Conservation (phyloP, 2,888 invertebrate genomes). For the Limenitis camilla region DNA sequence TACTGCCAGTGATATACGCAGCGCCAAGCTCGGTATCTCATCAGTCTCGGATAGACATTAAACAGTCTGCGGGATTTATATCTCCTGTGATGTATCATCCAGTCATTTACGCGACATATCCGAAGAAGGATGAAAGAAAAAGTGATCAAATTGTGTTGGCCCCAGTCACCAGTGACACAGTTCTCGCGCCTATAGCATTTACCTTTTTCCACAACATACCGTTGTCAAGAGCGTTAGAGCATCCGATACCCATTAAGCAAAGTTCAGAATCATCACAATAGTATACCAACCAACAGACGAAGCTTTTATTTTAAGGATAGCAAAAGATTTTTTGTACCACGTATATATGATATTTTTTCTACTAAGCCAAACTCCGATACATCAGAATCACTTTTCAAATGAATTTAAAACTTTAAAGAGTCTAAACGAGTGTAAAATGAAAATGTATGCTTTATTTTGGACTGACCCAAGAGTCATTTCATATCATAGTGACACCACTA, state of each 20-base stretch:
- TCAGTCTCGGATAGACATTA: constrained; percentile 72
- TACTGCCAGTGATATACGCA: constrained; percentile 50
- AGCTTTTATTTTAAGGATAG: neutral
- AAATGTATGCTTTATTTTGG: too few relatives aligned
- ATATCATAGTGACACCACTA: too few relatives aligned
- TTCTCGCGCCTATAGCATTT: constrained; percentile 49
- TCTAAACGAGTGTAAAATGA: too few relatives aligned
- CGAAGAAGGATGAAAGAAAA: constrained; percentile 28
- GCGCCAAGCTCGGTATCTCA: constrained; percentile 73
- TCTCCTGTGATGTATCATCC: constrained; percentile 49
- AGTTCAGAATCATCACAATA: constrained; percentile 34
- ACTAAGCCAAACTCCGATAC: too few relatives aligned
- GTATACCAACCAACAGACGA: too few relatives aligned
- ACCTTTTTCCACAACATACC: constrained; percentile 55
- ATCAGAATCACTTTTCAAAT: too few relatives aligned
- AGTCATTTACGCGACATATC: constrained; percentile 32
- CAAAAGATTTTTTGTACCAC: too few relatives aligned
- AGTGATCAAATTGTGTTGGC: constrained; percentile 32
- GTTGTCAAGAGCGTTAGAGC: constrained; percentile 50
- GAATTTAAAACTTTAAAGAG: too few relatives aligned
- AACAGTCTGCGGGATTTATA: constrained; percentile 42
- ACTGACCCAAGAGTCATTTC: too few relatives aligned
- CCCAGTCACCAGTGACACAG: constrained; percentile 39
- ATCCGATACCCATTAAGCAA: constrained; percentile 49
- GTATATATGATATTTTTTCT: too few relatives aligned